These are phyloP conservation scores for Camelus dromedarius DNA, from an alignment of 2,113 vertebrate species.

Conservation along the genomic window DNA sequence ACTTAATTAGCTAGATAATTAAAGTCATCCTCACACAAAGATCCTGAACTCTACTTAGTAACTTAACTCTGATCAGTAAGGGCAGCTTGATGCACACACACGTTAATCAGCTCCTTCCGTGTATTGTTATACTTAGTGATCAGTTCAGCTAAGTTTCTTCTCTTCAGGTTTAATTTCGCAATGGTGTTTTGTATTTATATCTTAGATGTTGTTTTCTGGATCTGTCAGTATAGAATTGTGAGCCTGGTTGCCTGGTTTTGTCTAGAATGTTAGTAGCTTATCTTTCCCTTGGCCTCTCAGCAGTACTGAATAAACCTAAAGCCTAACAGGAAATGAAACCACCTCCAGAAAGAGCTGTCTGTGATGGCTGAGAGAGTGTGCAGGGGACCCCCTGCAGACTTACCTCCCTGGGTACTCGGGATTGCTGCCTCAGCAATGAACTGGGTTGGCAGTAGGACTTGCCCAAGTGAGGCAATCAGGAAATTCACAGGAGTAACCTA, in stretches of 20 bases:
- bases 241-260: not conserved
- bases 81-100: not conserved
- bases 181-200: not conserved
- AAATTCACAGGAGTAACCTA: constrained; percentile 14
- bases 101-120: not conserved
- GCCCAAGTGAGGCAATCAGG: not conserved
- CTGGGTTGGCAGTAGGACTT: not conserved
- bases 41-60: constrained; percentile 8
- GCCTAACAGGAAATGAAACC: constrained; percentile 48
- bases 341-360: constrained; percentile 18
- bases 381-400: not conserved
- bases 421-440: not conserved
- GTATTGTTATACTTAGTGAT: constrained; percentile 49
- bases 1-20: constrained; percentile 41
- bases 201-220: not conserved
- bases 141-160: not conserved
- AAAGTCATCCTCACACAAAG: constrained; percentile 37
- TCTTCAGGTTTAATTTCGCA: constrained; percentile 47
- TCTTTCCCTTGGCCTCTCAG: not conserved
- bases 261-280: not conserved
- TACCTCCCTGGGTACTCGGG: not conserved
- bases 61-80: not conserved
- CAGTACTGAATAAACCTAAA: constrained; percentile 30
- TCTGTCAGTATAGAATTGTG: not conserved
- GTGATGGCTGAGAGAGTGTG: not conserved